Base-by-base conservation (phyloP, 1,140 invertebrate species). In the Polypedilum pembai region DNA sequence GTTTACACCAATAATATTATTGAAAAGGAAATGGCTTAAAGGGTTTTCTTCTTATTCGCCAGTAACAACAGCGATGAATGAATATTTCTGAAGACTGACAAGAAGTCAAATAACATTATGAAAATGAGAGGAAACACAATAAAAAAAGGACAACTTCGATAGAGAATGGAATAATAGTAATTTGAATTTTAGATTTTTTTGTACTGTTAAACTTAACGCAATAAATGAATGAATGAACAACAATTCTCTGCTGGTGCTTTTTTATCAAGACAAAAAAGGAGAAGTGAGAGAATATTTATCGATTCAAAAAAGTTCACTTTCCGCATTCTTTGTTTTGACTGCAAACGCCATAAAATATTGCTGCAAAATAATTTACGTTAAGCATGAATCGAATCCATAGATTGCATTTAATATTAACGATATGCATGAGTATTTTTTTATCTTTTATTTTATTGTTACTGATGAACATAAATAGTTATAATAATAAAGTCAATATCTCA, bases 191-290 rank as follows among this genome's bases (percentile, higher is more conserved):
- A 4, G n/a, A 56, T 56, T 56, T 56, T 56, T 56, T 15, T 3
- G 41, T 45, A 1, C 41, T 45, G 4, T n/a, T n/a, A 56, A 56
- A 12, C n/a, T 12, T 12, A 15, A 56, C 10, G n/a, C n/a, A n/a
- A n/a, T n/a, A n/a, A 56, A 56, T 12, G 45, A 56, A 56, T 12
- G 45, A 56, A 56, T 56, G 45, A n/a, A 56, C 45, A n/a, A 56
- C 45, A 56, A 56, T n/a, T 56, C n/a, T 56, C 24, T 33, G 24
- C 24, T 33, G 5, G 24, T 33, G 24, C 24, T 33, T 33, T 33
- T 3, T 33, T 33, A 33, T 33, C 24, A 33, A 33, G 24, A 33
- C 24, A 1, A 33, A 33, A 33, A 33, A 33, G 5, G 5, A 33
- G 24, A 5, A 33, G 5, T 3, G 24, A 33, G 24, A 33, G 5